Base-by-base conservation (phyloP, 2,113 vertebrate species). In the Gymnocephalus cernua region DNA sequence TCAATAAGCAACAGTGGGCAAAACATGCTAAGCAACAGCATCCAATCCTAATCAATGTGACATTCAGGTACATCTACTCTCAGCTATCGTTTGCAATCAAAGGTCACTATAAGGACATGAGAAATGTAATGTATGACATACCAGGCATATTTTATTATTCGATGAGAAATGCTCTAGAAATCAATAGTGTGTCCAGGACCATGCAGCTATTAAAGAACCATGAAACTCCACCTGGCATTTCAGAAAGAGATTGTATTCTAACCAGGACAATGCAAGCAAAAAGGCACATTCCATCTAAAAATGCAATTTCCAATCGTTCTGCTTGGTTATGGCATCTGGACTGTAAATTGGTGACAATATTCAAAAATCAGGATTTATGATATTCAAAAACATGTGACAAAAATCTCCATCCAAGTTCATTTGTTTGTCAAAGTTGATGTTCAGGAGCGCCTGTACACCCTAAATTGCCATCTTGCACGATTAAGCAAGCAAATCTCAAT, bases 161-260 rank as follows among this genome's bases (percentile, higher is more conserved):
- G 77, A 92, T 86, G 87, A 86, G 79, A 82, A 87, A 88, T 77
- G 63, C 76, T 78, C 61, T 29, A 53, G 72, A 92, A 92, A 92
- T 94, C 87, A 88, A 92, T 92, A 89, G 29, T 48, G 70, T 59
- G 56, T 85, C 67, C 27, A 38, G n/a, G 59, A 77, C 51, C 13
- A 7, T 21, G 15, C 21, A 38, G 57, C 61, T 78, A 82, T 84
- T 85, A 88, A 74, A 77, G 21, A 32, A 65, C 21, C 35, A 81
- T 64, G 57, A 87, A 75, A 88, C 65, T 19, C 68, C 19, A 65
- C 2, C 23, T 64, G 7, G 54, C 58, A 71, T 80, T 71, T 69
- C 59, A 79, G 45, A 72, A 56, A 57, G 19, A 76, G 25, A 78
- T 19, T 59, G 69, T 41, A 3, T 50, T 68, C n/a, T 83, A 58